These are phyloP conservation scores for Chymomyza costata DNA, from an alignment of 1,140 invertebrate species.

Conservation along the genomic window DNA sequence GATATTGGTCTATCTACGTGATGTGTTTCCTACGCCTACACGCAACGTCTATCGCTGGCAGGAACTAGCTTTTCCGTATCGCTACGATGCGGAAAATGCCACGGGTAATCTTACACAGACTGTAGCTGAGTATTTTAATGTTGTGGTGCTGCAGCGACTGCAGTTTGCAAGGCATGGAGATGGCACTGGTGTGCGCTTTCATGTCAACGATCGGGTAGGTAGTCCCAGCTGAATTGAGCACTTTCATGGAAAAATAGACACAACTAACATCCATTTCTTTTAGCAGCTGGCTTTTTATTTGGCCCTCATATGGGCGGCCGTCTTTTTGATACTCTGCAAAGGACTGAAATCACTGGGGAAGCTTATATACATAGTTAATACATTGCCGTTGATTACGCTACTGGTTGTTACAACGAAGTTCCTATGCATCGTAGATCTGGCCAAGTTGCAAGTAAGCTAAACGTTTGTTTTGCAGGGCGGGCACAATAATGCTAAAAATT, in stretches of 20 bases:
- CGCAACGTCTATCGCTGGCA: conserved; percentile 88
- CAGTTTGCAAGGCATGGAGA: conserved; percentile 77
- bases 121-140: conserved; percentile 88
- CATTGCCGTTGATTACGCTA: conserved; percentile 47
- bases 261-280: conserved; percentile 17
- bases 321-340: conserved; percentile 92
- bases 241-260: neutral
- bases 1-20: conserved; percentile 91
- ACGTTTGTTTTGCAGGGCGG: neutral
- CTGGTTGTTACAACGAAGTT: conserved; percentile 56
- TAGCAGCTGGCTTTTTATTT: conserved; percentile 90
- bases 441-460: conserved; percentile 48
- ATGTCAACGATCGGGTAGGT: conserved; percentile 72
- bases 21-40: conserved; percentile 89
- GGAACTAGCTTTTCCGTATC: conserved; percentile 81
- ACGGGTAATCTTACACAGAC: conserved; percentile 83
- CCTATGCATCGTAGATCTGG: conserved; percentile 55
- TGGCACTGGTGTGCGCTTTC: conserved; percentile 48
- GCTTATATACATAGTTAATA: conserved; percentile 76
- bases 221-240: neutral
- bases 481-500: neutral
- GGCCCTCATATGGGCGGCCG: conserved; percentile 92
- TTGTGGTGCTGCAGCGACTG: conserved; percentile 85
- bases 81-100: conserved; percentile 67
- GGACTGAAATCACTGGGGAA: conserved; percentile 90